Evolutionary conservation across 2,113 vertebrate genomes (phyloP), one percentile per base, ranked within the genome.

Genomic region (Albula glossodonta): DNA sequence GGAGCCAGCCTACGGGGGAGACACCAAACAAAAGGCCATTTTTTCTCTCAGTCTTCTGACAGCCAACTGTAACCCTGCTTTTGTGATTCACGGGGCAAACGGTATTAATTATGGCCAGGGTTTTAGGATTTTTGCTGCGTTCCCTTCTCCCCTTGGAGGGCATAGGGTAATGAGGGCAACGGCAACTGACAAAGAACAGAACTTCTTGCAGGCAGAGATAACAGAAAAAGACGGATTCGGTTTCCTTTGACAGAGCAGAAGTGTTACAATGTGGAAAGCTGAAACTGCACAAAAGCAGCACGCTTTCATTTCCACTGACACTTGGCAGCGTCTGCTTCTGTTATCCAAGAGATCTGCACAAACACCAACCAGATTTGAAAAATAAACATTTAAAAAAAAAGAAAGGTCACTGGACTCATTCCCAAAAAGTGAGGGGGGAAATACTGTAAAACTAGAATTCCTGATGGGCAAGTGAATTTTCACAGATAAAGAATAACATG

Each of bases 101-200:
- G 81, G 56, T 84, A 78, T 81, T 83, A 84, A 86, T 70, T 83
- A 74, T 84, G 84, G 77, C 83, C 80, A 56, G n/a, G 22, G 70
- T 78, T 41, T 79, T 78, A 82, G 85, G 50, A 52, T 63, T 52
- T 84, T 85, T 53, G 84, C 81, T 13, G 1, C 51, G 70, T n/a
- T 87, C 52, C 80, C 10, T 19, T 8, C n/a, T 13, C 86, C 86
- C 8, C 78, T 13, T 0, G 56, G 79, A 77, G 57, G 48, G 79
- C 77, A 53, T 41, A 82, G 25, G 82, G 53, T 60, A 51, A 70
- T 80, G 52, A 82, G 78, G n/a, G 82, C 51, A 22, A 41, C 48
- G 81, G 81, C 15, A 77, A 66, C 82, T 83, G 86, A 90, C 15
- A 74, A 89, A 87, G 84, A 48, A 83, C 89, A 91, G 88, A 85